Percentiles rank a stretch among this genome's conserved stretches.
Conservation (phyloP, 2,113 vertebrate genomes). For the Heteronetta atricapilla region DNA sequence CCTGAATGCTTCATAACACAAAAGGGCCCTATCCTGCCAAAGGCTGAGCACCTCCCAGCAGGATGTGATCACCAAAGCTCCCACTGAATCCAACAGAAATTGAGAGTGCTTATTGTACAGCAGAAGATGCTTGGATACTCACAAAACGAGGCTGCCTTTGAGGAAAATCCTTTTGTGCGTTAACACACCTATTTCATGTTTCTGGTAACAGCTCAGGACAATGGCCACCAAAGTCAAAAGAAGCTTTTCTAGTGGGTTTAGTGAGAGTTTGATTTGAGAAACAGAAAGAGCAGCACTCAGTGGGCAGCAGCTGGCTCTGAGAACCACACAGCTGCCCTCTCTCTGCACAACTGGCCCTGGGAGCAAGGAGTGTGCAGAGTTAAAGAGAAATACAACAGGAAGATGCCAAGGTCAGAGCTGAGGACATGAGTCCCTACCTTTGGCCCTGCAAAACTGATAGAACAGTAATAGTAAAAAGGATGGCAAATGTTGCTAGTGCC, state of each 20-base stretch:
- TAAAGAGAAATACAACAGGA: neutral
- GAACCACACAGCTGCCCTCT: neutral
- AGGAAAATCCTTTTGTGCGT: neutral
- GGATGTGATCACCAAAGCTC: neutral
- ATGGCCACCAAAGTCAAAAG: neutral
- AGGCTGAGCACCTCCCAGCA: neutral
- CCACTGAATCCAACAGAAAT: neutral
- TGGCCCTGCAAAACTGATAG: neutral
- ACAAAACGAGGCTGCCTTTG: neutral
- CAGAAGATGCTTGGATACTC: neutral
- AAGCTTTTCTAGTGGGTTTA: neutral
- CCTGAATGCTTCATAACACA: accelerated
- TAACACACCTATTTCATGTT: neutral
- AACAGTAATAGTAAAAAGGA: neutral
- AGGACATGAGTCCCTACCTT: neutral
- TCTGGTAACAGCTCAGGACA: neutral
- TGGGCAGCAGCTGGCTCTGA: neutral
- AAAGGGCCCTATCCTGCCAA: neutral
- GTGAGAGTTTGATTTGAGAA: neutral
- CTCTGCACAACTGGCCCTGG: neutral
- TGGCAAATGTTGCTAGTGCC: neutral
- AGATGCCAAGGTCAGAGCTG: neutral
- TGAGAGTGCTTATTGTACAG: neutral
- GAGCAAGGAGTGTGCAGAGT: neutral
- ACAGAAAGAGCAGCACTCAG: neutral